These are phyloP conservation scores for Ophion obscuratus DNA, from an alignment of 2,888 invertebrate species.

Conservation along the genomic window DNA sequence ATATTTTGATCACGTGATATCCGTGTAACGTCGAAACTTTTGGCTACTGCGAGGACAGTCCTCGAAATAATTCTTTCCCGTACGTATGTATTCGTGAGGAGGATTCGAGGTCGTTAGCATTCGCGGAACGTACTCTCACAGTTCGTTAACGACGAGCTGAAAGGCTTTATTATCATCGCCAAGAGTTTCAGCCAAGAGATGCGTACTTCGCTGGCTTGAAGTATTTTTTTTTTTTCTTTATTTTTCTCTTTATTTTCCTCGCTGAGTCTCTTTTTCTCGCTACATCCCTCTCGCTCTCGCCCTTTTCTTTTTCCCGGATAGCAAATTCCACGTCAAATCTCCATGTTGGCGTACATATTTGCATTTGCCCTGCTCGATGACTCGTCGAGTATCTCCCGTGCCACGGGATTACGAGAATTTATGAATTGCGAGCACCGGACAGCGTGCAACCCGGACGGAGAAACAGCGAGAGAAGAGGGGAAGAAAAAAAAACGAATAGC, in stretches of 20 bases:
- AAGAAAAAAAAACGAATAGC: background rate
- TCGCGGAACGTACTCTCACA: constrained; percentile 55
- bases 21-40: background rate
- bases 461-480: background rate
- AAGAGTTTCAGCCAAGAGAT: constrained; percentile 20
- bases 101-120: constrained; percentile 57
- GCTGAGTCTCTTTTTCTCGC: background rate
- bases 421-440: constrained; percentile 16
- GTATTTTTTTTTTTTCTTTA: constrained; percentile 7
- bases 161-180: constrained; percentile 59
- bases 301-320: background rate
- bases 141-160: constrained; percentile 57
- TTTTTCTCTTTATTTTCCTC: background rate
- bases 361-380: constrained; percentile 5
- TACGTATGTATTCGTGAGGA: constrained; percentile 1
- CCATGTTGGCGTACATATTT: constrained; percentile 22
- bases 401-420: constrained; percentile 38
- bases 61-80: background rate
- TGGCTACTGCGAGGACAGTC: background rate
- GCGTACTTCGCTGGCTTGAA: background rate
- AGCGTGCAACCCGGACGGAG: background rate
- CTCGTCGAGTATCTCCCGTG: constrained; percentile 32
- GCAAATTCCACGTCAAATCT: constrained; percentile 1
- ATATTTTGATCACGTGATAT: background rate
- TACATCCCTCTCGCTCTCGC: background rate